Conservation (phyloP, 2,888 invertebrate genomes). For the Brachyptera risi region DNA sequence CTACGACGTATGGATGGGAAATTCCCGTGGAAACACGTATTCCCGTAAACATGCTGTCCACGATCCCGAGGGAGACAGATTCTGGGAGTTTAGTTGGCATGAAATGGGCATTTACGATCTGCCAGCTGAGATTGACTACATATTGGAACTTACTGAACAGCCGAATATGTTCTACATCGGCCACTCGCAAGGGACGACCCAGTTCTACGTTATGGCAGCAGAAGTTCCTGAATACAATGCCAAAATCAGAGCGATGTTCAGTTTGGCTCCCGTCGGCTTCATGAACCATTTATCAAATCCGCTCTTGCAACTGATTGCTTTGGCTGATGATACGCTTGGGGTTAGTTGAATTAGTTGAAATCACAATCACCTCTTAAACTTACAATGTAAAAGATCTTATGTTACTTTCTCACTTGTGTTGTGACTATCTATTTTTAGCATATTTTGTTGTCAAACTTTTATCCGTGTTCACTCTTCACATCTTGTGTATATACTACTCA, state of each 20-base stretch:
- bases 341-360: not conserved
- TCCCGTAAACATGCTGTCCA: conserved; percentile 53
- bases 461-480: no score
- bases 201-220: conserved; percentile 67
- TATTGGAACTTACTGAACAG: conserved; percentile 50
- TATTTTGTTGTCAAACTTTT: no score
- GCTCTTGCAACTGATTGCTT: not conserved
- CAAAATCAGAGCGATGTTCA: conserved; percentile 61
- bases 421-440: no score
- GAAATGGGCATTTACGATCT: conserved; percentile 85
- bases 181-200: conserved; percentile 87
- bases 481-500: no score
- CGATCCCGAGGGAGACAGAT: conserved; percentile 49
- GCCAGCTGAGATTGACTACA: conserved; percentile 77
- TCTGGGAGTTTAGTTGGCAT: conserved; percentile 78
- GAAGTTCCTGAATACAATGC: conserved; percentile 63
- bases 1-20: conserved; percentile 79
- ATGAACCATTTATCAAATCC: conserved; percentile 20
- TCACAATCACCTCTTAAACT: no score
- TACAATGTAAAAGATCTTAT: no score
- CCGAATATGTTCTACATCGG: conserved; percentile 70
- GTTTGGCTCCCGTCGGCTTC: conserved; percentile 66
- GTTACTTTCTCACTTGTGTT: no score
- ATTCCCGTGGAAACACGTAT: conserved; percentile 70
- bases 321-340: not conserved